phyloP scores from a whole-genome alignment of 1,140 invertebrate species.

The Pachypsylla venusta region DNA sequence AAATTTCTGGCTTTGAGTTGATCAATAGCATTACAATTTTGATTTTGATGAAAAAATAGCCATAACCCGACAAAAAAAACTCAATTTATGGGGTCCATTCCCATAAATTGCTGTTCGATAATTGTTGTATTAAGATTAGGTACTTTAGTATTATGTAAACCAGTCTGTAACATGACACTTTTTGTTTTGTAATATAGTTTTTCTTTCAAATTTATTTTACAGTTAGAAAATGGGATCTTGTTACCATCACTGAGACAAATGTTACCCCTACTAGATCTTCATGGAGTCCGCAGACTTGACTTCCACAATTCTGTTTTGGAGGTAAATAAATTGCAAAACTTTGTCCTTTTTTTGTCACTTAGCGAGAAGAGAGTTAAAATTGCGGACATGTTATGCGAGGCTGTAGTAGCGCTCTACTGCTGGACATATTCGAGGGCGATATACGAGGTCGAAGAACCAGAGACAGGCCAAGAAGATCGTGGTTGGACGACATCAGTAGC shows the following conservation, averaged over 20 bases:
- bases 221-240: conserved; percentile 84
- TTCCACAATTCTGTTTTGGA: conserved; percentile 92
- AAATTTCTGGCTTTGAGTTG: no score
- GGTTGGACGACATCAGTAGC: neutral
- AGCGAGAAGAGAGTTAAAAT: no score
- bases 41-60: no score
- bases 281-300: conserved; percentile 77
- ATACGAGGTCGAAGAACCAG: neutral
- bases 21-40: no score
- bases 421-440: neutral
- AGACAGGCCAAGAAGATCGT: neutral
- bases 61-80: no score
- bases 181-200: no score
- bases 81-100: no score
- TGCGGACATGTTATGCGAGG: no score
- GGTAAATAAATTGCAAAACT: no score
- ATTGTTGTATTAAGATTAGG: conserved; percentile 13
- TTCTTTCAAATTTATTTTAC: no score
- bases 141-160: conserved; percentile 10
- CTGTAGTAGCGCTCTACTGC: neutral
- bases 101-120: conserved; percentile 16
- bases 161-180: conserved; percentile 10
- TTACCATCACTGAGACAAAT: conserved; percentile 84
- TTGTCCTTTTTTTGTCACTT: no score
- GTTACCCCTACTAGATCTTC: conserved; percentile 83